These are phyloP conservation scores for Agelaius phoeniceus DNA, from an alignment of 2,113 vertebrate genomes.

Conservation along the genomic window DNA sequence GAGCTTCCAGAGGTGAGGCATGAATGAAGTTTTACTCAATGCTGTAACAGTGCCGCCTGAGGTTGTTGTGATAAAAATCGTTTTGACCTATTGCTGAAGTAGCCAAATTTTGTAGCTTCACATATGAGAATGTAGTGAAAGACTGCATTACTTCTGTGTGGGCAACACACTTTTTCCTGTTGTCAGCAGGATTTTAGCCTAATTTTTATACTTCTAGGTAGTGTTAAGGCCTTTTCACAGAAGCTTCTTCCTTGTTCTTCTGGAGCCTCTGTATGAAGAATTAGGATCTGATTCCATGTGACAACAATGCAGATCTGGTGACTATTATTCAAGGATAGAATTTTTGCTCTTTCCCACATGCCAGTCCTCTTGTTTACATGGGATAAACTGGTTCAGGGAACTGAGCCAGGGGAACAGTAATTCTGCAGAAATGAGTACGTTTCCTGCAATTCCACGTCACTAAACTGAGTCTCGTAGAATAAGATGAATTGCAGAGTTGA, in stretches of 20 bases:
- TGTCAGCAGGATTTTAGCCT: neutral
- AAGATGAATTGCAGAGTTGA: neutral
- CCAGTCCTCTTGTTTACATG: neutral
- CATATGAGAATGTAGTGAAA: neutral
- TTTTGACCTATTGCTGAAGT: neutral
- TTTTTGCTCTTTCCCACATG: neutral
- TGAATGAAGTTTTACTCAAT: neutral
- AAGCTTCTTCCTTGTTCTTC: neutral
- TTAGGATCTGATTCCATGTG: neutral
- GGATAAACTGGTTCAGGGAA: neutral
- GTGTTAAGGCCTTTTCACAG: neutral
- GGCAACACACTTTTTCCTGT: neutral
- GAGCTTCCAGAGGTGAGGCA: conserved; percentile 87
- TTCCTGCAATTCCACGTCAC: neutral
- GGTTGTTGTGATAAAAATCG: neutral
- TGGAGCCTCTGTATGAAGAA: neutral
- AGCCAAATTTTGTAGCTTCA: neutral
- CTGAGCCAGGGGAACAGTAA: neutral
- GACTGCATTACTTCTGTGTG: neutral
- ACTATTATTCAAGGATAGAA: neutral
- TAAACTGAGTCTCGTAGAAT: neutral
- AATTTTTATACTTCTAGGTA: neutral
- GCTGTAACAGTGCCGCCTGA: neutral
- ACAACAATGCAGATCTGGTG: neutral
- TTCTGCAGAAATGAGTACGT: rapidly evolving